Evolutionary conservation across 2,113 vertebrate species (phyloP), one percentile per base, ranked within the genome.

Genomic region (Misgurnus anguillicaudatus): DNA sequence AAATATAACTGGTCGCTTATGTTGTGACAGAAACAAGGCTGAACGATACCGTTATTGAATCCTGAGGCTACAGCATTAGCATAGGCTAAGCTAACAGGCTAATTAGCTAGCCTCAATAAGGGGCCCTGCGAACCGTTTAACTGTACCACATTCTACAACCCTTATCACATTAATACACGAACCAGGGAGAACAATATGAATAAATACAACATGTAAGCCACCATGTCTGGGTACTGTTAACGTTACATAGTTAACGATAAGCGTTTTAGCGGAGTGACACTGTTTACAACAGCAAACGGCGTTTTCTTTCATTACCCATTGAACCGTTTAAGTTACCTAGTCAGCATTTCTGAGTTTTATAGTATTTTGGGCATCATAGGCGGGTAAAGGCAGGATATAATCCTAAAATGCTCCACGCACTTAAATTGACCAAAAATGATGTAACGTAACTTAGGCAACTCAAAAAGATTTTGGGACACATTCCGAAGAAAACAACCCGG

Each of bases 11-110:
- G 24, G 24, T 31, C 14, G n/a, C 42, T 6, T 60, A 11, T 31
- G 55, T 9, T 9, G 13, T 16, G 8, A 60, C 24, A 8, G 6
- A 36, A 11, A 57, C n/a, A 57, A 41, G 53, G 19, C 10, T 31
- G 7, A 47, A 14, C 14, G 11, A 47, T 17, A 47, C 21, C 41
- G 41, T 47, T 74, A 75, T 62, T 8, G 14, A 31, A 31, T 57
- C 5, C 1, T 6, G 16, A 55, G 3, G 17, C 42, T 19, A 19
- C 5, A 5, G 48, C 24, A 47, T 11, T 62, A 75, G 9, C 21
- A 36, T n/a, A 24, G 7, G 72, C 13, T 36, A 62, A 48, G 55
- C 72, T 87, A 86, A 85, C 87, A 87, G 84, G 83, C 80, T 87
- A 84, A 79, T 66, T 61, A 41, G 36, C 39, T 60, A 75, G 21